phyloP scores from a whole-genome alignment of 2,113 vertebrate species.

The Grantiella picta region DNA sequence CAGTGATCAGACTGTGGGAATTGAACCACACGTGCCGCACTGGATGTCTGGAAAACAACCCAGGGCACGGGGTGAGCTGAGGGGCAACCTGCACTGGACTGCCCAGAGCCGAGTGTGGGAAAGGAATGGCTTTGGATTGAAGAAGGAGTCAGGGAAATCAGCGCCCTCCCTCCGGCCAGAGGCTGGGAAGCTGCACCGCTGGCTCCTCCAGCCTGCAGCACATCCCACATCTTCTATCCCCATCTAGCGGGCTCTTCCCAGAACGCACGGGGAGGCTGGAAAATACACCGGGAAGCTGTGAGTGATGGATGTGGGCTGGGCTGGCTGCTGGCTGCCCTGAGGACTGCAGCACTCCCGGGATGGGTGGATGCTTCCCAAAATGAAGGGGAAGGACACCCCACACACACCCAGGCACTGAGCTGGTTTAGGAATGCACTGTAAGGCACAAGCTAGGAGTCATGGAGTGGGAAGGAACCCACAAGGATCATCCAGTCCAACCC shows the following conservation, averaged over 20 bases:
- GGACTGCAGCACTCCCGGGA: background rate
- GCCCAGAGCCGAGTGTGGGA: accelerated
- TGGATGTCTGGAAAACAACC: constrained; percentile 79
- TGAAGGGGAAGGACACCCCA: background rate
- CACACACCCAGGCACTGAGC: background rate
- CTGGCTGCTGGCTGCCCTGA: background rate
- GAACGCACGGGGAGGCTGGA: background rate
- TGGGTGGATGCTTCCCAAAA: background rate
- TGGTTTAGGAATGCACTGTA: accelerated
- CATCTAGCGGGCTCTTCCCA: constrained; percentile 37
- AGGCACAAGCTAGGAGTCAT: background rate
- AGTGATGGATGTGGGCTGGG: background rate
- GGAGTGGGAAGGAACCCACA: background rate
- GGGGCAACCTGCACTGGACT: background rate
- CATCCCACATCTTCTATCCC: background rate
- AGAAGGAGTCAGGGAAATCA: accelerated
- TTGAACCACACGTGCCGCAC: constrained; percentile 85
- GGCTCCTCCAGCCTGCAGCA: background rate
- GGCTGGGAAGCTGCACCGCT: background rate
- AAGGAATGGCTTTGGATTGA: background rate
- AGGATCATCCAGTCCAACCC: accelerated
- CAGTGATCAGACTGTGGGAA: constrained; percentile 86
- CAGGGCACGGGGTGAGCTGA: background rate
- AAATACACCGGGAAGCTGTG: accelerated
- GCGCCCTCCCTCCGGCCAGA: accelerated